Conservation (phyloP, 1,140 invertebrate genomes). For the Psilanteris sp. region DNA sequence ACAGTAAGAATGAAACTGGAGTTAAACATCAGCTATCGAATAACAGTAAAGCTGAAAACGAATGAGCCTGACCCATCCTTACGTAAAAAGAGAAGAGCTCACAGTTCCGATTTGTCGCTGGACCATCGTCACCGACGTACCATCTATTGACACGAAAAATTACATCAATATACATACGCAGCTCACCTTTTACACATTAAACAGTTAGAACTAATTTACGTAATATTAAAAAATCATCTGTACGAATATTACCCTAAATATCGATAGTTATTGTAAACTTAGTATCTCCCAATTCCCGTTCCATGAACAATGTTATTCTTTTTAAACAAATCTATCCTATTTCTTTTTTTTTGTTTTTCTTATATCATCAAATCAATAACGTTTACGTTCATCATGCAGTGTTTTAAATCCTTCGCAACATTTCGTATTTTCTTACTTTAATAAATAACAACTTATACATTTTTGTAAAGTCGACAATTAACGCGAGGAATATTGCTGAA, state of each 20-base stretch:
- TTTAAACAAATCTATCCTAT: slow-evolving; percentile 46
- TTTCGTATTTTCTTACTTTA: slow-evolving; percentile 81
- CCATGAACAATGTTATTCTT: slow-evolving; percentile 59
- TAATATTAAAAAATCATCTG: slow-evolving; percentile 78
- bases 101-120: slow-evolving; percentile 72
- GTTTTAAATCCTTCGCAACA: slow-evolving; percentile 74
- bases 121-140: slow-evolving; percentile 72
- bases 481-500: slow-evolving; percentile 51
- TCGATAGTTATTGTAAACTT: slow-evolving; percentile 78
- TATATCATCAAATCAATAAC: slow-evolving; percentile 71
- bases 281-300: slow-evolving; percentile 60
- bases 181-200: slow-evolving; percentile 78
- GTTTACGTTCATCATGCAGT: slow-evolving; percentile 74
- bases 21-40: slow-evolving; percentile 75
- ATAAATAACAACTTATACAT: slow-evolving; percentile 73
- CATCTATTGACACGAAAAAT: slow-evolving; percentile 73
- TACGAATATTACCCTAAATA: slow-evolving; percentile 78
- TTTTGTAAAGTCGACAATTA: slow-evolving; percentile 75
- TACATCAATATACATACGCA: slow-evolving; percentile 70
- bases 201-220: slow-evolving; percentile 77
- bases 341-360: no score
- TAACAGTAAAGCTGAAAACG: slow-evolving; percentile 76
- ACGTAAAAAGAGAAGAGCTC: slow-evolving; percentile 72
- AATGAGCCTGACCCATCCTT: slow-evolving; percentile 76
- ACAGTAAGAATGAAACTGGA: slow-evolving; percentile 76